These are phyloP conservation scores for Oxyruncus cristatus DNA, from an alignment of 2,113 vertebrate genomes.

Conservation along the genomic window DNA sequence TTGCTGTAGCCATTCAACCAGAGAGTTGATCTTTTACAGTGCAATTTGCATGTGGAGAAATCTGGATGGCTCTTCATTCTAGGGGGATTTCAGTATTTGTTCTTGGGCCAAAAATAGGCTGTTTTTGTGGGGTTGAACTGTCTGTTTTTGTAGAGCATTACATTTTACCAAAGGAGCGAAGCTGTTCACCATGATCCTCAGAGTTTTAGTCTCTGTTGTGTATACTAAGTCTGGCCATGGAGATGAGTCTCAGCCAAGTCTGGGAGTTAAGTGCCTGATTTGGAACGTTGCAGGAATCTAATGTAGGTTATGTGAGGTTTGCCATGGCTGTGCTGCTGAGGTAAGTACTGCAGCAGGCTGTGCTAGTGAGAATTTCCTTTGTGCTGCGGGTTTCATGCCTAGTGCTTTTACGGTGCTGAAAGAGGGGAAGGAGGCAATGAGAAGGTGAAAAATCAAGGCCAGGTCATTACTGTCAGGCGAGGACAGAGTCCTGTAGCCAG, in stretches of 20 bases:
- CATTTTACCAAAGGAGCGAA: slow-evolving; percentile 16
- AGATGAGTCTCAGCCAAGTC: slow-evolving; percentile 22
- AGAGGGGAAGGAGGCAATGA: background rate
- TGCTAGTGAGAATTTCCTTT: slow-evolving; percentile 1
- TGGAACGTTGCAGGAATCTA: background rate
- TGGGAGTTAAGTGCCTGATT: slow-evolving; percentile 3
- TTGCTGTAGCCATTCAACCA: background rate
- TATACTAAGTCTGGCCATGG: background rate
- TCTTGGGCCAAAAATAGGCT: background rate
- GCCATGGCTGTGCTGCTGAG: background rate
- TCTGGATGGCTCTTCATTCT: background rate
- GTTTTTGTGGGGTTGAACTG: background rate
- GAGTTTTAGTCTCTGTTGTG: slow-evolving; percentile 9
- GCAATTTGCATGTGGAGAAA: background rate
- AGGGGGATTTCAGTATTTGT: background rate
- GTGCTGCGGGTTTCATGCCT: slow-evolving; percentile 48
- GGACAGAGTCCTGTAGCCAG: slow-evolving; percentile 32
- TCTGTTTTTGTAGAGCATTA: slow-evolving; percentile 19
- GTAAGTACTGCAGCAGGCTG: slow-evolving; percentile 39
- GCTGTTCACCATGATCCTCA: background rate
- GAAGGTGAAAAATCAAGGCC: slow-evolving; percentile 7
- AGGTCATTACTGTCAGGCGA: background rate
- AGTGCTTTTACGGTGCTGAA: slow-evolving; percentile 1
- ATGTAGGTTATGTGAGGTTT: slow-evolving; percentile 48
- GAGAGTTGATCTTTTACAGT: background rate